Conservation (phyloP, 2,888 invertebrate species). For the Lasiommata megera region DNA sequence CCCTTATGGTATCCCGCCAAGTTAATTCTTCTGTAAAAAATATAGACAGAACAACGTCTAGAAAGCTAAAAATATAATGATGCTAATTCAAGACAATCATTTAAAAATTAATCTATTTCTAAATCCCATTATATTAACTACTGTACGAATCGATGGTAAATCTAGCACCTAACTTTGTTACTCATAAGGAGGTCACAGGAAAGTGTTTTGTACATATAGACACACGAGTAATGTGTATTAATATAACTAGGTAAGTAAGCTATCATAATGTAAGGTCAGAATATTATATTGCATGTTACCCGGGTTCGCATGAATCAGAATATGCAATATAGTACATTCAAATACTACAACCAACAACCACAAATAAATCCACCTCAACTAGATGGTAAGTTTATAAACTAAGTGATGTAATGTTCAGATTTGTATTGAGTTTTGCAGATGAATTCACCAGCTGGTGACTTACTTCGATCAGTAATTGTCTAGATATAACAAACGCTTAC, state of each 20-base stretch:
- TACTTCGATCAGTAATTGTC: too few species aligned
- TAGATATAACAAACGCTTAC: too few species aligned
- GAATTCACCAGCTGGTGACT: too few species aligned
- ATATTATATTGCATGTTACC: constrained; percentile 24
- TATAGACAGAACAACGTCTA: too few species aligned
- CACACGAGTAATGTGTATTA: background rate
- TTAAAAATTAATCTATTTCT: too few species aligned
- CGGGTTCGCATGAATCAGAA: background rate
- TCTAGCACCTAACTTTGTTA: background rate
- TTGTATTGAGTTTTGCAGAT: background rate
- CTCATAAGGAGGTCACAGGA: background rate
- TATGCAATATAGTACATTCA: constrained; percentile 33
- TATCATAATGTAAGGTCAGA: background rate
- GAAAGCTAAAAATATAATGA: too few species aligned
- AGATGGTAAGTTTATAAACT: constrained; percentile 18
- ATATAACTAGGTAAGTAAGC: too few species aligned
- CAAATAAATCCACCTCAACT: constrained; percentile 68
- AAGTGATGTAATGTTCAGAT: background rate
- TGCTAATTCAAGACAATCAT: too few species aligned
- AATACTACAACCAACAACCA: constrained; percentile 76
- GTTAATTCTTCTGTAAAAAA: too few species aligned
- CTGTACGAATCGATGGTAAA: too few species aligned
- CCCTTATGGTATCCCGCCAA: too few species aligned
- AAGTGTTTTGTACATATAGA: background rate
- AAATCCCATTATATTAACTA: too few species aligned